Evolutionary conservation across 2,888 invertebrate species (phyloP).

Genomic region (Carcina quercana): DNA sequence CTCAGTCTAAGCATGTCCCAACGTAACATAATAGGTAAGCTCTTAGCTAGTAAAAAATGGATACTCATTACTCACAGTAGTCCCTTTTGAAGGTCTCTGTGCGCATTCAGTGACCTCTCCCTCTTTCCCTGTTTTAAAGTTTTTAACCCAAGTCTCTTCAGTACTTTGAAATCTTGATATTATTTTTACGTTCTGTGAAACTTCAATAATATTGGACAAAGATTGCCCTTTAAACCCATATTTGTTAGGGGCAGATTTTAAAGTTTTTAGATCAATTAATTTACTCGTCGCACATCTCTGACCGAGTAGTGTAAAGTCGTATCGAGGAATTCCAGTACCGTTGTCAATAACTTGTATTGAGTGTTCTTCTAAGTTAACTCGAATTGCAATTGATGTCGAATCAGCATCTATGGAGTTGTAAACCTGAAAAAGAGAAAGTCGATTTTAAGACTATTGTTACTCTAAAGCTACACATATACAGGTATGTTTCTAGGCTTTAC

Average conservation of each 20-base stretch:
- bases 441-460: neutral
- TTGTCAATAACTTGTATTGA: slow-evolving; percentile 86
- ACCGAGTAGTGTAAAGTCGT: slow-evolving; percentile 74
- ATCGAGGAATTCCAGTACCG: slow-evolving; percentile 77
- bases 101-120: slow-evolving; percentile 35
- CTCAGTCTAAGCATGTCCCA: too few relatives aligned
- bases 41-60: too few relatives aligned
- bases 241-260: slow-evolving; percentile 63
- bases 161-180: slow-evolving; percentile 62
- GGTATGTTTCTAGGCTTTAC: slow-evolving; percentile 45
- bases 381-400: slow-evolving; percentile 80
- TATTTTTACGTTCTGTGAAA: slow-evolving; percentile 74
- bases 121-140: slow-evolving; percentile 64
- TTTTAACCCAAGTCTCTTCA: slow-evolving; percentile 73
- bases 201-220: slow-evolving; percentile 75
- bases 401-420: slow-evolving; percentile 82
- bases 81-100: slow-evolving; percentile 78
- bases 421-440: slow-evolving; percentile 56
- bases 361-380: slow-evolving; percentile 75
- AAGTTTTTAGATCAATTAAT: slow-evolving; percentile 63
- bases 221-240: slow-evolving; percentile 83
- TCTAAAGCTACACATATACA: neutral
- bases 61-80: slow-evolving; percentile 78
- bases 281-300: slow-evolving; percentile 79
- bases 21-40: too few relatives aligned